A percentile compares a stretch with the other conserved stretches of the same genome.
Evolutionary conservation across 1,140 invertebrate species (phyloP).

Genomic region (Brachionus rubens): DNA sequence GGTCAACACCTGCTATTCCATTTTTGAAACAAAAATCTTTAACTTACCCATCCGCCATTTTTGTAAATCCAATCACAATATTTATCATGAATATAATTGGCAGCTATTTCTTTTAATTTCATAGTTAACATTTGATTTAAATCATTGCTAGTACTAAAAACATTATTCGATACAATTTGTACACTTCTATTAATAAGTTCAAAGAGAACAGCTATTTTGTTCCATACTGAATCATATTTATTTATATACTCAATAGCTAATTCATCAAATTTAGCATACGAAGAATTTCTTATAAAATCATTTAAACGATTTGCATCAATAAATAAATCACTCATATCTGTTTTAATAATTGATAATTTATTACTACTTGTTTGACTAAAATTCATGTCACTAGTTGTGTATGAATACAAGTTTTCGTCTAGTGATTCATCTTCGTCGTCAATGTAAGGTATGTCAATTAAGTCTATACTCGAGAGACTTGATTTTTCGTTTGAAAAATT

Average conservation of each 20-base stretch:
- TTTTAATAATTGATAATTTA: neutral
- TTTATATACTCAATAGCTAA: constrained; percentile 2
- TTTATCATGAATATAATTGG: constrained; percentile 35
- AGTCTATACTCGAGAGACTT: constrained; percentile 30
- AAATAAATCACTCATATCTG: constrained; percentile 20
- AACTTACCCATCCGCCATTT: constrained; percentile 40
- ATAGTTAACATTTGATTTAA: neutral
- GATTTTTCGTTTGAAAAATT: constrained; percentile 28
- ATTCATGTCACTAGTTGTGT: neutral
- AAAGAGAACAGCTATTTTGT: constrained; percentile 32
- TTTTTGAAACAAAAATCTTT: neutral
- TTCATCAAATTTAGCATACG: constrained; percentile 35
- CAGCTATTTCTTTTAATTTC: constrained; percentile 33
- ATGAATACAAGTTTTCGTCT: neutral
- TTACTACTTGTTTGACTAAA: constrained; percentile 10
- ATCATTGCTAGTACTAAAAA: neutral
- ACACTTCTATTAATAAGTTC: constrained; percentile 18
- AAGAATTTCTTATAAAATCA: constrained; percentile 4
- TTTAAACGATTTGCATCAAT: neutral
- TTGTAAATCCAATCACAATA: constrained; percentile 39
- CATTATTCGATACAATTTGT: neutral
- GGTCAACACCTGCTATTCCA: too few relatives aligned
- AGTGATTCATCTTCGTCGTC: constrained; percentile 9
- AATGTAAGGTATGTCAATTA: constrained; percentile 38
- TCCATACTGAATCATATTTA: constrained; percentile 25